A percentile compares a stretch with the other conserved stretches of the same genome.
Conservation (phyloP, 2,113 vertebrate genomes). For the Alligator mississippiensis region DNA sequence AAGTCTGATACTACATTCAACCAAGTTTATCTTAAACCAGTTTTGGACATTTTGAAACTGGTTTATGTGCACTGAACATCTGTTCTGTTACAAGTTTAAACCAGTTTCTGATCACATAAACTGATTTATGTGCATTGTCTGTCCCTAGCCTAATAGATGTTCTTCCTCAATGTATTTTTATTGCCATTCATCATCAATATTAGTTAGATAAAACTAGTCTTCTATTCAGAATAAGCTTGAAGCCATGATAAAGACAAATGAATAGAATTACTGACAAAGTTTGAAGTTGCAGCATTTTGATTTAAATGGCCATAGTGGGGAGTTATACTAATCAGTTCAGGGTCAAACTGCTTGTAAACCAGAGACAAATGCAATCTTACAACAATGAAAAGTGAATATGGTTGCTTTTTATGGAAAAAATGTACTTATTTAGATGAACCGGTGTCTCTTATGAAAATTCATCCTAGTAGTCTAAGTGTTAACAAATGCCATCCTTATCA, state of each 20-base stretch:
- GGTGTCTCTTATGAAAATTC: conserved; percentile 58
- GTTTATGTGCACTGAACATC: no score
- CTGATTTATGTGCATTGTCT: no score
- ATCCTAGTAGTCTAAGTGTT: conserved; percentile 58
- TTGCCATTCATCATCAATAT: conserved; percentile 74
- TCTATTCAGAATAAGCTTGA: conserved; percentile 68
- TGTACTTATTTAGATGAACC: conserved; percentile 65
- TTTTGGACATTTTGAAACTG: no score
- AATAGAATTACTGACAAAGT: conserved; percentile 78
- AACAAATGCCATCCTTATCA: background rate
- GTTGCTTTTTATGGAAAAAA: conserved; percentile 49
- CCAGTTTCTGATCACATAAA: no score
- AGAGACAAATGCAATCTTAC: conserved; percentile 50
- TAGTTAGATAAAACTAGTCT: conserved; percentile 77
- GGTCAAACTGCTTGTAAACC: conserved; percentile 66
- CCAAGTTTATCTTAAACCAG: no score
- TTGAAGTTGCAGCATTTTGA: conserved; percentile 76
- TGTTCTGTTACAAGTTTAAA: no score
- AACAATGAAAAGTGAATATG: conserved; percentile 40
- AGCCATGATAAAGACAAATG: conserved; percentile 81
- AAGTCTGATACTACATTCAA: no score
- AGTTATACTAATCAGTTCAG: conserved; percentile 74
- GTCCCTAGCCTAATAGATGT: conserved; percentile 23
- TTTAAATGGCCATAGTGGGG: conserved; percentile 73
- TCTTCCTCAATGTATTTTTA: conserved; percentile 61